Evolutionary conservation across 2,797 vertebrate species (phyloP).

Genomic region (Phataginus tricuspis): DNA sequence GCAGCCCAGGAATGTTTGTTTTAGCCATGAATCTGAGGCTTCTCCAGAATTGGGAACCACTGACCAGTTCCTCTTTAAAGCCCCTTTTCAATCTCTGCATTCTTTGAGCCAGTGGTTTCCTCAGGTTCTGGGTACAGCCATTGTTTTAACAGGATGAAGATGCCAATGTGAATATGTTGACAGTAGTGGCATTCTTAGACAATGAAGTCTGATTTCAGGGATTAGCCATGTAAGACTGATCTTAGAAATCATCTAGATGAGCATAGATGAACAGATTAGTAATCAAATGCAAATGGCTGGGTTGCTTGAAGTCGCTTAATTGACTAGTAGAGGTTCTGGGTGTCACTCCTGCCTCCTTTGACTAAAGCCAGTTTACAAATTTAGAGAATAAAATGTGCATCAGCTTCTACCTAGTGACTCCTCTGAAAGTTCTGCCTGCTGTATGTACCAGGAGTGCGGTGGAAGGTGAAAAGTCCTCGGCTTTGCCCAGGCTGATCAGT

Average conservation of each 20-base stretch:
- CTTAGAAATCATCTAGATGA: background rate
- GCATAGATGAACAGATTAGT: too few relatives aligned
- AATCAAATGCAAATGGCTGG: background rate
- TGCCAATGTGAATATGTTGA: rapidly evolving
- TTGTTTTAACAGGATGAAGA: background rate
- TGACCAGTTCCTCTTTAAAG: background rate
- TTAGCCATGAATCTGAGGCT: background rate
- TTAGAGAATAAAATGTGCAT: background rate
- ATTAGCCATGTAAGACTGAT: background rate
- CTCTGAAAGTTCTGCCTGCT: background rate
- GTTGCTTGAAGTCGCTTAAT: background rate
- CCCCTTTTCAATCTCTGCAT: background rate
- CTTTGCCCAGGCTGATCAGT: background rate
- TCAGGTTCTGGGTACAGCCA: background rate
- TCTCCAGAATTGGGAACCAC: background rate
- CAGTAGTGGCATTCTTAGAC: rapidly evolving
- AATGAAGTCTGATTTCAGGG: background rate
- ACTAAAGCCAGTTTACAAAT: background rate
- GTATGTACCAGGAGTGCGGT: background rate
- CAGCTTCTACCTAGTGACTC: background rate
- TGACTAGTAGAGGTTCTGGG: background rate
- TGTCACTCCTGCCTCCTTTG: background rate
- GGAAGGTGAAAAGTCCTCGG: background rate
- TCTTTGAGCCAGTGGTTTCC: background rate
- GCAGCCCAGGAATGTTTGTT: background rate